These are phyloP conservation scores for Rhyacophila evoluta DNA, from an alignment of 2,888 invertebrate species.

Conservation along the genomic window DNA sequence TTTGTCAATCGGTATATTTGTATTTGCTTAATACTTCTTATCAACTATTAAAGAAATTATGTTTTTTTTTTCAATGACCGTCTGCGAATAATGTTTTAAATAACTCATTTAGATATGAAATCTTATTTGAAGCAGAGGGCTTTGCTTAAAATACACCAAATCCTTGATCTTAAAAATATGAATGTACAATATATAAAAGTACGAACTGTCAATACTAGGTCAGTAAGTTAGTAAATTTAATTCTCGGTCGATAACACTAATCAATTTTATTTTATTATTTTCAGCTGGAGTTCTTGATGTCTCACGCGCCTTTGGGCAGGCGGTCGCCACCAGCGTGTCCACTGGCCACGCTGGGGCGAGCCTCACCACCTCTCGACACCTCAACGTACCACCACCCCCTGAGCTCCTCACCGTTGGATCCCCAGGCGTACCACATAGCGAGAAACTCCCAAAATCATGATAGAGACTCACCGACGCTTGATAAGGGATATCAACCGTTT, in stretches of 20 bases:
- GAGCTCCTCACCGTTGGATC: constrained; percentile 64
- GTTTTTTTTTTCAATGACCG: no score
- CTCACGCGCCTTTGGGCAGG: constrained; percentile 56
- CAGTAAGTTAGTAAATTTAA: no score
- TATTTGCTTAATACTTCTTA: no score
- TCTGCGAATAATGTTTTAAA: no score
- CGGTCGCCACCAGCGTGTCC: constrained; percentile 69
- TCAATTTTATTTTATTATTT: constrained; percentile 26
- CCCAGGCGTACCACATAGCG: constrained; percentile 65
- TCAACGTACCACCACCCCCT: constrained; percentile 56
- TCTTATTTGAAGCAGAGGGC: no score
- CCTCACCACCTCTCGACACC: constrained; percentile 60
- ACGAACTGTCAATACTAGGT: no score
- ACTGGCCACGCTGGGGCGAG: constrained; percentile 71
- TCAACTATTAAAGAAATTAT: no score
- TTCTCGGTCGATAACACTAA: neutral
- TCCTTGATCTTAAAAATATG: no score
- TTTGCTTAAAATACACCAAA: no score
- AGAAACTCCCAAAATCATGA: constrained; percentile 59
- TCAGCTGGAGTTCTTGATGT: constrained; percentile 41
- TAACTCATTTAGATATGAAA: no score
- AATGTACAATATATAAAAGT: no score
- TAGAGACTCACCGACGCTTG: constrained; percentile 39
- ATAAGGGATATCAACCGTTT: constrained; percentile 56
- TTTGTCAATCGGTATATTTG: no score